These are phyloP conservation scores for Dysidea cf. avara DNA, from an alignment of 37 sponge, comb jelly and placozoan species.

Conservation along the genomic window DNA sequence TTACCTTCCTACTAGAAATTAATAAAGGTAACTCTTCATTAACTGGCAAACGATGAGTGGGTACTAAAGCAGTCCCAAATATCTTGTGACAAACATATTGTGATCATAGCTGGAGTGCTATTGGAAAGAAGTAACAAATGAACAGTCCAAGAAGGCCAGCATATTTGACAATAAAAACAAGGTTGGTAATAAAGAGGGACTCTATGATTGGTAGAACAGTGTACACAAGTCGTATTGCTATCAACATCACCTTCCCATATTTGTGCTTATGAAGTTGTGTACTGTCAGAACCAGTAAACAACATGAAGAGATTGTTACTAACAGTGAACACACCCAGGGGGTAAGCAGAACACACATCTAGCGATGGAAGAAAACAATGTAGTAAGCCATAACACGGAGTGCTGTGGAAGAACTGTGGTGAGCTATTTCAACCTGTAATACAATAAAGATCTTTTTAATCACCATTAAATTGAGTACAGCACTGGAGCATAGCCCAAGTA, in stretches of 20 bases:
- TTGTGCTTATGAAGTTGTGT: constrained; percentile 18
- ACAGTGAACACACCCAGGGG: constrained; percentile 70
- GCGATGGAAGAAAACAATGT: constrained; percentile 80
- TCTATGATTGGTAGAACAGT: constrained; percentile 67
- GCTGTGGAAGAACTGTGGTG: background rate
- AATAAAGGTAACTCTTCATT: too few relatives aligned
- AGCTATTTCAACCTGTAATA: constrained; percentile 39
- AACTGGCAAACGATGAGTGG: too few relatives aligned
- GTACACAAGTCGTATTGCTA: constrained; percentile 37
- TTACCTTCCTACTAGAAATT: too few relatives aligned
- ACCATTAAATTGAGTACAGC: background rate
- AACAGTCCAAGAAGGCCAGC: constrained; percentile 71
- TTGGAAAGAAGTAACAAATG: constrained; percentile 63
- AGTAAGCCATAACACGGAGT: constrained; percentile 71
- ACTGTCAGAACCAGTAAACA: constrained; percentile 56
- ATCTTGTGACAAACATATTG: constrained; percentile 25
- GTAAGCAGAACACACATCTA: constrained; percentile 88
- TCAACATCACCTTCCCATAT: constrained; percentile 11
- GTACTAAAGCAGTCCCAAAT: too few relatives aligned
- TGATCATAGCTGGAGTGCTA: constrained; percentile 23
- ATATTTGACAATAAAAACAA: constrained; percentile 74
- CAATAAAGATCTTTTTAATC: background rate
- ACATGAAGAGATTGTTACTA: constrained; percentile 71
- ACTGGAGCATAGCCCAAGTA: too few relatives aligned
- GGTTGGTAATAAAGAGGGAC: constrained; percentile 80